A percentile compares a stretch with the other conserved stretches of the same genome.
Evolutionary conservation across 2,113 vertebrate genomes (phyloP).

Genomic region (Oriolus oriolus): DNA sequence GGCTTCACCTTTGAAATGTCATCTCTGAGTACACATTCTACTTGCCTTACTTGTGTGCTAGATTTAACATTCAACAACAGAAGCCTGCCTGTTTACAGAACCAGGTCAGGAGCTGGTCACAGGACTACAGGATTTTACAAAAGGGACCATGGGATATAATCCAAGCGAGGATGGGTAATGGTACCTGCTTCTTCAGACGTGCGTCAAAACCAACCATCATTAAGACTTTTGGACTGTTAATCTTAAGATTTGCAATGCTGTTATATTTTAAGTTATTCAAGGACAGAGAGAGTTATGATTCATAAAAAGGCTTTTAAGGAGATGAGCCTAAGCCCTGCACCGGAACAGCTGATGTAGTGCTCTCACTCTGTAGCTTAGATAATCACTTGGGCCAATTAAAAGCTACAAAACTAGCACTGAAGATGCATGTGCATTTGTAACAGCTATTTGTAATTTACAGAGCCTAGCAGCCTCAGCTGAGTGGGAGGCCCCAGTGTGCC

Average conservation of each 20-base stretch:
- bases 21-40: not conserved
- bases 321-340: conserved; percentile 25
- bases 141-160: not conserved
- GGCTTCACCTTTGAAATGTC: not conserved
- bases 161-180: conserved; percentile 15
- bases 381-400: not conserved
- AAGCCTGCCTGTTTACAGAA: not conserved
- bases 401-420: not conserved
- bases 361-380: not conserved
- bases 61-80: not conserved
- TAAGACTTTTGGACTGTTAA: not conserved
- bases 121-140: not conserved
- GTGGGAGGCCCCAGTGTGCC: not conserved
- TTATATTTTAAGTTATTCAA: conserved; percentile 7
- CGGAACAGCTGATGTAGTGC: not conserved
- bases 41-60: not conserved
- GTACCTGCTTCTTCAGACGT: not conserved
- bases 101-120: not conserved
- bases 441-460: not conserved
- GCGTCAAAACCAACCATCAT: not conserved
- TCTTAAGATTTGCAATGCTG: not conserved
- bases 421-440: not conserved
- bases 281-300: conserved; percentile 32
- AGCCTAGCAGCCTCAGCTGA: not conserved
- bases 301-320: conserved; percentile 43